These are phyloP conservation scores for Frankliniella fusca DNA, from an alignment of 2,888 invertebrate genomes.

Conservation along the genomic window DNA sequence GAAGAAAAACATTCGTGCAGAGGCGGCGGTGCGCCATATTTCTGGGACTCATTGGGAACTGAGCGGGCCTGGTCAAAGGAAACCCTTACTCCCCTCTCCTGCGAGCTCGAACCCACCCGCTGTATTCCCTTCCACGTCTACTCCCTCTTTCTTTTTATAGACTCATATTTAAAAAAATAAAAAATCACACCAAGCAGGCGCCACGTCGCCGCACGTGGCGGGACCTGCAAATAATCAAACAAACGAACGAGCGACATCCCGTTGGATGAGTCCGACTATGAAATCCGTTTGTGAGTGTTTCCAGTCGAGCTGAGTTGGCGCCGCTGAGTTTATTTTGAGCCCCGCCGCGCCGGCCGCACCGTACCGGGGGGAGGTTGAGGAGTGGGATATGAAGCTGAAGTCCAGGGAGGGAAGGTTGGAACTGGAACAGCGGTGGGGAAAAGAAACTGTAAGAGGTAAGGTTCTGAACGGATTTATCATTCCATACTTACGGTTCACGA, in stretches of 20 bases:
- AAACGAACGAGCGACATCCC: neutral
- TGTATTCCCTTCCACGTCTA: neutral
- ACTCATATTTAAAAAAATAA: neutral
- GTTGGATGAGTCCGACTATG: conserved; percentile 2
- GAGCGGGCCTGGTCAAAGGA: too few species aligned
- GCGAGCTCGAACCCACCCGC: neutral
- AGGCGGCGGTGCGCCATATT: too few species aligned
- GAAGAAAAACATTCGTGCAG: too few species aligned
- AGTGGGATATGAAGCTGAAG: neutral
- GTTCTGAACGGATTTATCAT: too few species aligned
- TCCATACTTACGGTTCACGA: too few species aligned
- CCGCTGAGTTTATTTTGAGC: conserved; percentile 1
- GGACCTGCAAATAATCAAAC: neutral
- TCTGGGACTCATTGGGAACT: too few species aligned
- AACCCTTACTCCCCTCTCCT: too few species aligned
- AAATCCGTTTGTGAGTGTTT: conserved; percentile 22
- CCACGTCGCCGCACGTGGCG: neutral
- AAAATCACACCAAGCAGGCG: neutral
- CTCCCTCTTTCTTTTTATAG: neutral
- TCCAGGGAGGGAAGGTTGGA: neutral
- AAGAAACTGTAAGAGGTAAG: too few species aligned
- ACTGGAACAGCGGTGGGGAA: neutral
- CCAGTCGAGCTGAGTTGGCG: conserved; percentile 3
- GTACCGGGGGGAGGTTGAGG: neutral
- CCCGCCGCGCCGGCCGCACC: neutral